phyloP scores from a whole-genome alignment of 2,113 vertebrate genomes.

The Larimichthys crocea region DNA sequence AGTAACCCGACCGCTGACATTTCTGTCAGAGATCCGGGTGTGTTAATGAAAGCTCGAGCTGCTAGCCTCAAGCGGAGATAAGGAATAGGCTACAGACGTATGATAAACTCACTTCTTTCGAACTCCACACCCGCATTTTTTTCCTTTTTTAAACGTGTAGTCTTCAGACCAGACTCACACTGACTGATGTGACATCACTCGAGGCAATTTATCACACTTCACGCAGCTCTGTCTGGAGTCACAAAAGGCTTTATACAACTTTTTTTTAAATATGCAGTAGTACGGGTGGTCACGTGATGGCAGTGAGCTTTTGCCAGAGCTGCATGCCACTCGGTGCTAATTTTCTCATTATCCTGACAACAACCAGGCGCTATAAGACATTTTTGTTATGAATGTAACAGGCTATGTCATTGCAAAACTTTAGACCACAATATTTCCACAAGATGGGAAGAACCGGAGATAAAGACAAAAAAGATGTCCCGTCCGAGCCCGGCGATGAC shows the following conservation, averaged over 20 bases:
- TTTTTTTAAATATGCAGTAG: not conserved
- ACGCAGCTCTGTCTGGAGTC: conserved; percentile 5
- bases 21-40: not conserved
- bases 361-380: not conserved
- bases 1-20: not conserved
- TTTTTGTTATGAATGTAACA: not conserved
- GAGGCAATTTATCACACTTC: conserved; percentile 24
- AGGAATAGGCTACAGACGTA: not conserved
- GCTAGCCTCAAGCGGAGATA: not conserved
- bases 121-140: not conserved
- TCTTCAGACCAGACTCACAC: not conserved
- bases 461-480: not conserved
- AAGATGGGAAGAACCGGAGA: not conserved
- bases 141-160: not conserved
- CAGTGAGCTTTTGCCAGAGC: not conserved
- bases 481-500: too few species aligned
- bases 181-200: too few species aligned
- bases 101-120: not conserved
- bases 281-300: not conserved
- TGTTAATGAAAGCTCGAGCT: not conserved
- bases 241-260: not conserved
- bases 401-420: not conserved
- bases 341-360: not conserved
- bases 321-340: not conserved
- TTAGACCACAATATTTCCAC: not conserved